A percentile compares a stretch with the other conserved stretches of the same genome.
Conservation (phyloP, 2,113 vertebrate genomes). For the Fulica atra region DNA sequence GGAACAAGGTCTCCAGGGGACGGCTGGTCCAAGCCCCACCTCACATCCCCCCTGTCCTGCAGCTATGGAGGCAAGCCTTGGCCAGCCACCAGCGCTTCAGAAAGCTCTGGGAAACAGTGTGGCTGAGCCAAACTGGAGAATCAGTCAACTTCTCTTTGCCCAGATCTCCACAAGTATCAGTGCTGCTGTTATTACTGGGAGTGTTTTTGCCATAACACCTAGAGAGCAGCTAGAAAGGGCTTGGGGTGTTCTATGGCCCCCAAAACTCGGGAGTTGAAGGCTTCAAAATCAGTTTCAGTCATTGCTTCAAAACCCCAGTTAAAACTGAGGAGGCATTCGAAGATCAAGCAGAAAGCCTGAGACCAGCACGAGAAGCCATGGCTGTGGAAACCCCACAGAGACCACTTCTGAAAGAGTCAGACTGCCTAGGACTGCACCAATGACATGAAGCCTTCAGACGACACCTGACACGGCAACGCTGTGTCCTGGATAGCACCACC, state of each 20-base stretch:
- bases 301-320: neutral
- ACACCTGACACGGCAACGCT: neutral
- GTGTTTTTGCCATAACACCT: neutral
- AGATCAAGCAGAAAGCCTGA: neutral
- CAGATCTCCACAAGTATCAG: neutral
- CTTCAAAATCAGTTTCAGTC: neutral
- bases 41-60: neutral
- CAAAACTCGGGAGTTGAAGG: neutral
- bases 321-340: neutral
- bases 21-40: neutral
- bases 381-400: neutral
- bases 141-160: neutral
- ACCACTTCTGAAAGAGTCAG: neutral
- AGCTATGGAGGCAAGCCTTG: neutral
- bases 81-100: neutral
- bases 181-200: neutral
- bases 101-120: neutral
- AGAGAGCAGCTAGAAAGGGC: neutral
- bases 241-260: neutral
- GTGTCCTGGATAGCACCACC: neutral
- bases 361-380: neutral
- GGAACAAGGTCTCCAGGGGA: neutral
- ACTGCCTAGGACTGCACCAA: neutral
- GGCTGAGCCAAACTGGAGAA: neutral
- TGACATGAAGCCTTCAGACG: neutral